phyloP scores from a whole-genome alignment of 2,113 vertebrate genomes.

The Peromyscus polionotus region DNA sequence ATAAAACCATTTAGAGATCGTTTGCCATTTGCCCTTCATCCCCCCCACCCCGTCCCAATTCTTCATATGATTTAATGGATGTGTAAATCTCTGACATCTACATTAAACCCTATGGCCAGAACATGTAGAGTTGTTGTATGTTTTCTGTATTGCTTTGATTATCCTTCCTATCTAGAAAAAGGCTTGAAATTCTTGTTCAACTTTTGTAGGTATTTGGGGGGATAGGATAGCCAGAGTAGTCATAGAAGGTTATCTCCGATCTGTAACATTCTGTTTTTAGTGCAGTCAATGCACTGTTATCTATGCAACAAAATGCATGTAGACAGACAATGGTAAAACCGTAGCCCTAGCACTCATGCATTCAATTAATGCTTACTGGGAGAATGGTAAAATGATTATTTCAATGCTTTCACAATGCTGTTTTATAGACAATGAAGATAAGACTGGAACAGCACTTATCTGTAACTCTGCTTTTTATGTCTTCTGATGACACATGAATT shows the following conservation, averaged over 20 bases:
- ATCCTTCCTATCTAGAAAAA: neutral
- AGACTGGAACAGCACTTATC: neutral
- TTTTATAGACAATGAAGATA: neutral
- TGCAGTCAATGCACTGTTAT: neutral
- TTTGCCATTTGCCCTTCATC: neutral
- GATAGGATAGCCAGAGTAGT: neutral
- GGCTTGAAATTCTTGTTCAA: neutral
- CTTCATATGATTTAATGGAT: neutral
- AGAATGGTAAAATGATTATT: neutral
- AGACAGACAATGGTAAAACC: neutral
- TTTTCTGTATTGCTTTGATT: neutral
- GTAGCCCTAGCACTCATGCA: neutral
- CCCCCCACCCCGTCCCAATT: neutral
- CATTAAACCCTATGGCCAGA: neutral
- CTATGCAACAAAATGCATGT: neutral
- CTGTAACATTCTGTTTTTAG: slow-evolving; percentile 8
- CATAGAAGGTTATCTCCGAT: neutral
- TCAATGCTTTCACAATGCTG: neutral
- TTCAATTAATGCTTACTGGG: neutral
- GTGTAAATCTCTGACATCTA: neutral
- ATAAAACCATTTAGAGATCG: neutral
- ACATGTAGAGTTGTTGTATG: slow-evolving; percentile 5
- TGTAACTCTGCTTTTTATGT: neutral
- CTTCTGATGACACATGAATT: neutral
- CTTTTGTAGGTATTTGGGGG: neutral